These are phyloP conservation scores for Bibio marci DNA, from an alignment of 2,888 invertebrate genomes.

Conservation along the genomic window DNA sequence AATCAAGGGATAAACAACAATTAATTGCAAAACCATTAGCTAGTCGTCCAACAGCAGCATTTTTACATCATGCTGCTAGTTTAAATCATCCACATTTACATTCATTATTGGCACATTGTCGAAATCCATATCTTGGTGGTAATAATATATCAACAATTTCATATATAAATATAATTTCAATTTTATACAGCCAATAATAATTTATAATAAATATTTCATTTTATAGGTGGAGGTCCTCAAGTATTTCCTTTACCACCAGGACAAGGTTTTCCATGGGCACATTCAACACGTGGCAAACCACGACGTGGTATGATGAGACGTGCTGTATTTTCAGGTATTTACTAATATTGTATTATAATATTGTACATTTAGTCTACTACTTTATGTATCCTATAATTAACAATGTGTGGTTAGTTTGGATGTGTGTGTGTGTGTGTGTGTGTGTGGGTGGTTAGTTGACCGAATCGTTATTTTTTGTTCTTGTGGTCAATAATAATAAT, in stretches of 20 bases:
- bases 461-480: no score
- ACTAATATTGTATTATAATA: neutral
- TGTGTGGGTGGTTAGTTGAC: no score
- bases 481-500: no score
- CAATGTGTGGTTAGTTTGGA: no score
- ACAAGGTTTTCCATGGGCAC: constrained; percentile 70
- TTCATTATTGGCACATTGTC: constrained; percentile 61
- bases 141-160: constrained; percentile 8
- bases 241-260: constrained; percentile 43
- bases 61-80: constrained; percentile 40
- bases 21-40: constrained; percentile 73
- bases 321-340: constrained; percentile 70
- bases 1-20: constrained; percentile 8
- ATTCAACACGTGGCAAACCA: constrained; percentile 81
- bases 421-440: no score
- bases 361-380: neutral
- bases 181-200: neutral
- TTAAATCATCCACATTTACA: constrained; percentile 70
- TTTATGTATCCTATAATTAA: no score
- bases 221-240: constrained; percentile 33
- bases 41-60: constrained; percentile 43
- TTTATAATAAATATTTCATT: neutral
- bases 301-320: constrained; percentile 92
- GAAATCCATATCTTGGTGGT: constrained; percentile 66
- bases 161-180: neutral